Evolutionary conservation across 2,888 invertebrate genomes (phyloP), one percentile per base, ranked within the genome.

Genomic region (Dastarcus helophoroides): DNA sequence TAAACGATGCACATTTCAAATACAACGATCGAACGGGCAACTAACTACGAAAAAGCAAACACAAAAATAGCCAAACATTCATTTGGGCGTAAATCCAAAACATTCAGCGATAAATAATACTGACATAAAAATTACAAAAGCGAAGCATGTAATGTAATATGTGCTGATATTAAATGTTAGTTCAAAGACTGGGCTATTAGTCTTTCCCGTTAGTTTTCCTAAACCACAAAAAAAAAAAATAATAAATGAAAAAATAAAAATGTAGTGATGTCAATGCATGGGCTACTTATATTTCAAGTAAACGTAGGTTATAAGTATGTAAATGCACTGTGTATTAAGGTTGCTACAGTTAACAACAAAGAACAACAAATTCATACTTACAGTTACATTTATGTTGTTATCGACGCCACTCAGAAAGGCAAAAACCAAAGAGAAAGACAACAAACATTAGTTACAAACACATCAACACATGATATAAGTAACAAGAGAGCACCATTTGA

Each of bases 381-480:
- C 61, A 60, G 58, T 58, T 58, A 54, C 48, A 48, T 54, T 53
- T 53, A 53, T 49, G 48, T 55, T 53, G 57, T 59, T 58, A 61
- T 54, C 56, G 58, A 57, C 60, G 60, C 56, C 62, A 62, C 62
- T 62, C 62, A 56, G 59, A 61, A 58, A 61, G 61, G 62, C 61
- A 63, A 61, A 60, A 63, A 62, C 61, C 62, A 63, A 60, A 62
- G 62, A 63, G 62, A 63, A 63, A 63, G 59, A 63, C 61, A 62
- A 50, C 53, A 55, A 33, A 30, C 33, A 33, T 33, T 15, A 23
- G 33, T 22, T 16, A 29, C 26, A n/a, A n/a, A n/a, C n/a, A n/a
- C n/a, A n/a, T n/a, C n/a, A n/a, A n/a, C n/a, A n/a, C n/a, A n/a
- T n/a, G n/a, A n/a, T n/a, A n/a, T n/a, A n/a, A n/a, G n/a, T n/a